phyloP scores from a whole-genome alignment of 2,888 invertebrate genomes.

The Lasioglossum figueresi region DNA sequence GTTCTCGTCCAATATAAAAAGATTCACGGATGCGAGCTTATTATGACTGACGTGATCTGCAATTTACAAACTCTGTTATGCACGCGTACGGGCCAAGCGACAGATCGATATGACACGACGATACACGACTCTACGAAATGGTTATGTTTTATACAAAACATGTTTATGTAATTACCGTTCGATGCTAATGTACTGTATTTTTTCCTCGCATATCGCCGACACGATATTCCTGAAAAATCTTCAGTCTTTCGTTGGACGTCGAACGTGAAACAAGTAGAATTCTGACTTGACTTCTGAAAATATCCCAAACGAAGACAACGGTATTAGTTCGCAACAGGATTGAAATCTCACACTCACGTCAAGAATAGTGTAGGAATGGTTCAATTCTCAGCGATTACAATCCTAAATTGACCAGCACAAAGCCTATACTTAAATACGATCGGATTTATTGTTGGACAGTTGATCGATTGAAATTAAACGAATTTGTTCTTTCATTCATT shows the following conservation, averaged over 20 bases:
- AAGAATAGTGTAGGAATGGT: too few relatives aligned
- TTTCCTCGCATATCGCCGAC: background rate
- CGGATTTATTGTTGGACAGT: too few relatives aligned
- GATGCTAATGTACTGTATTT: background rate
- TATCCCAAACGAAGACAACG: too few relatives aligned
- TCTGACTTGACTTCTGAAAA: too few relatives aligned
- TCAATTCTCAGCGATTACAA: too few relatives aligned
- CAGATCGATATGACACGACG: background rate
- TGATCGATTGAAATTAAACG: too few relatives aligned
- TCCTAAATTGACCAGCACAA: too few relatives aligned
- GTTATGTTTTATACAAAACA: background rate
- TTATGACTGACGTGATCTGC: background rate
- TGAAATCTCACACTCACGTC: too few relatives aligned
- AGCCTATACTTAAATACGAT: too few relatives aligned
- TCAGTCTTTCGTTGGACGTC: background rate
- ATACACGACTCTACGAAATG: background rate
- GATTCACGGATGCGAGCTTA: background rate
- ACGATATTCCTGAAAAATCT: background rate
- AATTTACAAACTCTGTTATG: background rate
- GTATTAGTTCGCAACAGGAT: too few relatives aligned
- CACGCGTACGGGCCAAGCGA: background rate
- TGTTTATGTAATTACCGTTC: background rate
- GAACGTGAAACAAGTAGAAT: background rate
- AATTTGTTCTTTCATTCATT: too few relatives aligned
- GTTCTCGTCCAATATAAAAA: background rate